Evolutionary conservation across 2,888 invertebrate genomes (phyloP).

Genomic region (Agriopis aurantiaria): DNA sequence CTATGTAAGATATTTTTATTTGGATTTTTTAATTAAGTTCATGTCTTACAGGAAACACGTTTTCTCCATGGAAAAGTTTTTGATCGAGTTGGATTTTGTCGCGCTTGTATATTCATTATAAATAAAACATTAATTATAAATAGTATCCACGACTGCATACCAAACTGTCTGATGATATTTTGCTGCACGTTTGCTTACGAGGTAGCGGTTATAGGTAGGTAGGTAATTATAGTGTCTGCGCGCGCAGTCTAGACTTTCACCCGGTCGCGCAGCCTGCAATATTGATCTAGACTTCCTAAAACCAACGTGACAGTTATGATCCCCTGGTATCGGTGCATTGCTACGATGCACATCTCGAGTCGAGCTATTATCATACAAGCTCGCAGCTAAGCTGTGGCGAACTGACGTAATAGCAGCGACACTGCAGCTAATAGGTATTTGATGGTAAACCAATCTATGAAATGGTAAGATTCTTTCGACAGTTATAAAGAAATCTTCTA

Average conservation of each 20-base stretch:
- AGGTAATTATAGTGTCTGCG: constrained; percentile 9
- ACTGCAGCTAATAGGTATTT: background rate
- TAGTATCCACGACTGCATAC: background rate
- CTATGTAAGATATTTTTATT: no score
- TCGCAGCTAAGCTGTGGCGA: background rate
- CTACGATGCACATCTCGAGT: constrained; percentile 17
- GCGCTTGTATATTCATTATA: no score
- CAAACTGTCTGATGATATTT: constrained; percentile 19
- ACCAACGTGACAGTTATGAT: constrained; percentile 18
- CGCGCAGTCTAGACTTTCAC: constrained; percentile 18
- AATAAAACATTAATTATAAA: background rate
- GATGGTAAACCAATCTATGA: no score
- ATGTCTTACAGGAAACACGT: no score
- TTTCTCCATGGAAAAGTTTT: no score
- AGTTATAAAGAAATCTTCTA: no score
- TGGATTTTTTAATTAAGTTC: no score
- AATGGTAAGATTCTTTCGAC: background rate
- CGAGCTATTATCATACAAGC: background rate
- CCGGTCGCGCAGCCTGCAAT: constrained; percentile 22
- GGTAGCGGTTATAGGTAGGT: constrained; percentile 4
- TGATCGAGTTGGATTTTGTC: no score
- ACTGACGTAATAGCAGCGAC: background rate
- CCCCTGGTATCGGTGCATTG: constrained; percentile 28
- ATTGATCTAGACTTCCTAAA: constrained; percentile 31
- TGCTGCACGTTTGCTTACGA: constrained; percentile 5